Conservation (phyloP, 2,113 vertebrate genomes). For the Scomber japonicus region DNA sequence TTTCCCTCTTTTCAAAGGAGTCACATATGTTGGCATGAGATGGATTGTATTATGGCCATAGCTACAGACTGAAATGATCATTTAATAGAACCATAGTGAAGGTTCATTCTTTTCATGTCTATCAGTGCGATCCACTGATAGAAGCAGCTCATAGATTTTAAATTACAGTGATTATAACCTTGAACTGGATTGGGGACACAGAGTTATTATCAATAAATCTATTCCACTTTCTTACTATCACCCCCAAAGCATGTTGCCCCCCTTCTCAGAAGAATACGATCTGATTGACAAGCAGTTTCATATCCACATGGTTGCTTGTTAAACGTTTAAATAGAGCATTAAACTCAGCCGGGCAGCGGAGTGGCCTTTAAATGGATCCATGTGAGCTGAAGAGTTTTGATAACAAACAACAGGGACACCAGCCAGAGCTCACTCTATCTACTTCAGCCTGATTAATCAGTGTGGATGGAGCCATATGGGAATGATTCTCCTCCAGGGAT, state of each 20-base stretch:
- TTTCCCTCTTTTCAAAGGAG: no score
- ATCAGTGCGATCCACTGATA: no score
- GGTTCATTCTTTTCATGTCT: no score
- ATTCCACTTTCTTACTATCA: neutral
- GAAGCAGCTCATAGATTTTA: no score
- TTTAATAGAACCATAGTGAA: no score
- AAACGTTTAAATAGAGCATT: slow-evolving; percentile 49
- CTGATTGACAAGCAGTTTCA: slow-evolving; percentile 27
- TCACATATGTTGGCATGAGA: no score
- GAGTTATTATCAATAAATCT: slow-evolving; percentile 6
- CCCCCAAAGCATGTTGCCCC: neutral
- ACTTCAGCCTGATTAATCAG: slow-evolving; percentile 27
- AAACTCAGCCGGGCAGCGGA: slow-evolving; percentile 13
- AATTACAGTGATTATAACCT: neutral
- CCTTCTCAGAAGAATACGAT: slow-evolving; percentile 12
- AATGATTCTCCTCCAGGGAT: slow-evolving; percentile 35
- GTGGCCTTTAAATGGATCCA: slow-evolving; percentile 68
- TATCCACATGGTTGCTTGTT: slow-evolving; percentile 35
- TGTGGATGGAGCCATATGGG: slow-evolving; percentile 49
- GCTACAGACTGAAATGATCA: no score
- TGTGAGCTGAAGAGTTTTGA: slow-evolving; percentile 51
- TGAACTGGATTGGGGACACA: neutral
- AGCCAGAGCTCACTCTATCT: slow-evolving; percentile 24
- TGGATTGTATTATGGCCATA: no score
- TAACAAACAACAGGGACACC: slow-evolving; percentile 37